Conservation (phyloP, 1,140 invertebrate genomes). For the Zaprionus africanus region DNA sequence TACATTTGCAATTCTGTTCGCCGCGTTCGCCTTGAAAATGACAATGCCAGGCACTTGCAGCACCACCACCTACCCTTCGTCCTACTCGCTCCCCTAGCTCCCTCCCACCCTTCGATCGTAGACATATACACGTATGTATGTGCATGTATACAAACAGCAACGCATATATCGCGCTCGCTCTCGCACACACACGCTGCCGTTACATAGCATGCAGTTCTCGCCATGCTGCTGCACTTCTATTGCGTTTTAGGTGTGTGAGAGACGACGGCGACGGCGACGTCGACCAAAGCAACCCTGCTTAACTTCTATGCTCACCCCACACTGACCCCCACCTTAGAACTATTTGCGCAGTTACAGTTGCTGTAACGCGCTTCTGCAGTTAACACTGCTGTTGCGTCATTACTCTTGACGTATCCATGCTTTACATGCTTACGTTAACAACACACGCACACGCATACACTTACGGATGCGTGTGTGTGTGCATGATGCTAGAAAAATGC, state of each 20-base stretch:
- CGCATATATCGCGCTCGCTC: conserved; percentile 47
- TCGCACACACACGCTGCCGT: conserved; percentile 34
- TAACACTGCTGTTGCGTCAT: conserved; percentile 67
- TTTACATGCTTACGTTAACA: neutral
- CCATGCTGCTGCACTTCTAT: conserved; percentile 71
- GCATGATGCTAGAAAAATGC: conserved; percentile 12
- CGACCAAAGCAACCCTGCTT: conserved; percentile 64
- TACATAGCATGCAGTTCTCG: conserved; percentile 44
- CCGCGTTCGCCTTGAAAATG: conserved; percentile 71
- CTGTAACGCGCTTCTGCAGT: conserved; percentile 43
- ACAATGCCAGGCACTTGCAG: conserved; percentile 61
- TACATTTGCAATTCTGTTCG: conserved; percentile 34
- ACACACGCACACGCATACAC: neutral
- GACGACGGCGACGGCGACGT: neutral
- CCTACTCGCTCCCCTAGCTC: neutral
- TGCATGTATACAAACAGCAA: conserved; percentile 19
- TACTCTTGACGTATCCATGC: conserved; percentile 36
- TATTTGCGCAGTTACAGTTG: conserved; percentile 76
- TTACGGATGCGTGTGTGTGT: neutral
- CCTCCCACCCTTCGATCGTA: conserved; percentile 20
- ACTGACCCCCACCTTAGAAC: conserved; percentile 33
- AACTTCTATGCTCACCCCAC: conserved; percentile 47
- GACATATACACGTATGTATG: neutral
- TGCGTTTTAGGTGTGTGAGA: conserved; percentile 65
- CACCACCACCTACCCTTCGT: conserved; percentile 6